These are phyloP conservation scores for Aspidiotus destructor DNA, from an alignment of 2,888 invertebrate genomes.

Conservation along the genomic window DNA sequence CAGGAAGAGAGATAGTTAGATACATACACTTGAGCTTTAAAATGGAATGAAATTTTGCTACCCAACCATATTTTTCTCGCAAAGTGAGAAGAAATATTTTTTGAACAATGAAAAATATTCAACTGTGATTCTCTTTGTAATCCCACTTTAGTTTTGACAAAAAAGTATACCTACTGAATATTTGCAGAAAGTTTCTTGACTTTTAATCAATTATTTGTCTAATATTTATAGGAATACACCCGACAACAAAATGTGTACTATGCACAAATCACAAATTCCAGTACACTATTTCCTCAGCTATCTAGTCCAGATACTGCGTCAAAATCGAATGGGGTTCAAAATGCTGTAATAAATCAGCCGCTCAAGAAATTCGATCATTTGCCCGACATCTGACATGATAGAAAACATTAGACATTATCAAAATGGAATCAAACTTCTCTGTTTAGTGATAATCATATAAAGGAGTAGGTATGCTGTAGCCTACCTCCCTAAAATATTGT, in stretches of 20 bases:
- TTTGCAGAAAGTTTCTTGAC: not conserved
- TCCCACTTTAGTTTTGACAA: not conserved
- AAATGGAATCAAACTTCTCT: constrained; percentile 9
- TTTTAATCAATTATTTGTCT: no score
- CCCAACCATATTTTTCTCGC: no score
- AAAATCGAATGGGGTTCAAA: constrained; percentile 2
- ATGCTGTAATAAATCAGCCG: not conserved
- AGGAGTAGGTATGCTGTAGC: no score
- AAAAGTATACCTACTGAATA: not conserved
- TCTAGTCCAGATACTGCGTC: constrained; percentile 36
- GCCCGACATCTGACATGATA: constrained; percentile 61
- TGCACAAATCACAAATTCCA: constrained; percentile 32
- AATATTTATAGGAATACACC: constrained; percentile 1
- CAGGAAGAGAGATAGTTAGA: not conserved
- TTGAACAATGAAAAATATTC: not conserved
- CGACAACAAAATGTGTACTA: constrained; percentile 34
- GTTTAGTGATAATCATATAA: no score
- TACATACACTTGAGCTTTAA: no score
- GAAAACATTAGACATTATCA: constrained; percentile 4
- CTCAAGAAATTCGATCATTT: constrained; percentile 50
- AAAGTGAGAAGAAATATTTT: not conserved
- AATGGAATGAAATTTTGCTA: no score
- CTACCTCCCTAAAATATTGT: no score
- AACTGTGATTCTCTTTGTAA: not conserved
- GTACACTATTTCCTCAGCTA: constrained; percentile 38